These are phyloP conservation scores for Poeciliopsis gracilis DNA, from an alignment of 2,797 vertebrate species.

Conservation along the genomic window DNA sequence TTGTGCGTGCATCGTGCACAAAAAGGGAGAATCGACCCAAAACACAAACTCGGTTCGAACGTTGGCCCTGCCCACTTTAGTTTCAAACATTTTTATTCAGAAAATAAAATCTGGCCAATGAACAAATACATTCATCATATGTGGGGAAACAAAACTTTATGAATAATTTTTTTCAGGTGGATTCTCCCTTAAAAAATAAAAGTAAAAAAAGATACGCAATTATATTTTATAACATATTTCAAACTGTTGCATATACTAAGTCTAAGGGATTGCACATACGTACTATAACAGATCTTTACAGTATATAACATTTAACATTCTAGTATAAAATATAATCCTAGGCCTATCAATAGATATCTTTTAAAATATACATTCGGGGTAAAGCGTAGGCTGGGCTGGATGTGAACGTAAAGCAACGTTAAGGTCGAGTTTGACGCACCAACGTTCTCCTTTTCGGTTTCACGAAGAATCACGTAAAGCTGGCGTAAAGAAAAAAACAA, in stretches of 20 bases:
- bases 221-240: constrained; percentile 43
- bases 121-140: not conserved
- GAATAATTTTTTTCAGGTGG: constrained; percentile 36
- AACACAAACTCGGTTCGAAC: not conserved
- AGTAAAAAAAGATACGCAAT: constrained; percentile 11
- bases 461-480: constrained; percentile 14
- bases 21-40: constrained; percentile 60
- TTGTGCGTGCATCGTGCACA: constrained; percentile 66
- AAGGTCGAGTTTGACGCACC: constrained; percentile 32
- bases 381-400: constrained; percentile 68
- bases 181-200: constrained; percentile 53
- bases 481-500: constrained; percentile 2
- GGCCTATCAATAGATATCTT: constrained; percentile 62
- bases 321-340: constrained; percentile 75
- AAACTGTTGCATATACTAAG: constrained; percentile 74
- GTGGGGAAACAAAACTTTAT: not conserved
- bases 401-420: constrained; percentile 47
- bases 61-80: constrained; percentile 1
- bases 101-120: not conserved
- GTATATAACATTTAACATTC: constrained; percentile 66
- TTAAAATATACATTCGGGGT: constrained; percentile 75
- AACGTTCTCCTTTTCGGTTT: constrained; percentile 12
- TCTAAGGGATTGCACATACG: constrained; percentile 79
- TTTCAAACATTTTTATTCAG: not conserved
- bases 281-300: constrained; percentile 71